A percentile compares a stretch with the other conserved stretches of the same genome.
phyloP scores from a whole-genome alignment of 2,797 vertebrate genomes.

The Sebastes baramenuke region DNA sequence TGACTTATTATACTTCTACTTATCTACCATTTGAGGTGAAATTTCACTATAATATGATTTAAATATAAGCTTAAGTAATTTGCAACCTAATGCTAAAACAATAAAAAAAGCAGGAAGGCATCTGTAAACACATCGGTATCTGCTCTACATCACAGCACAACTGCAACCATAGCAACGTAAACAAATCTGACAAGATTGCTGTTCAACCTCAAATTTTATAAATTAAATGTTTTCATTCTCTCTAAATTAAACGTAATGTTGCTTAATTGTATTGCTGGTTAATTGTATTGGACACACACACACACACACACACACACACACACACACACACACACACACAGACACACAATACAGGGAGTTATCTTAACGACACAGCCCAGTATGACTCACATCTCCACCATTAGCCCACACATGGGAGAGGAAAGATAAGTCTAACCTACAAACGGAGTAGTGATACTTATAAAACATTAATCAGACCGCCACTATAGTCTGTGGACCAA shows the following conservation, averaged over 20 bases:
- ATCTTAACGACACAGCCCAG: slow-evolving; percentile 62
- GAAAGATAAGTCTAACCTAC: slow-evolving; percentile 67
- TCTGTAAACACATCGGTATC: slow-evolving; percentile 6
- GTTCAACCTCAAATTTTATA: slow-evolving; percentile 4
- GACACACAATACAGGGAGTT: slow-evolving; percentile 43
- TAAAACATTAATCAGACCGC: slow-evolving; percentile 73
- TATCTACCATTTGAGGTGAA: background rate
- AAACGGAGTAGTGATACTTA: slow-evolving; percentile 54
- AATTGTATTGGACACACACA: slow-evolving; percentile 15
- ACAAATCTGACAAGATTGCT: slow-evolving; percentile 16
- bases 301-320: background rate
- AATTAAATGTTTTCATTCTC: slow-evolving; percentile 24
- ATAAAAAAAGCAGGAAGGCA: background rate
- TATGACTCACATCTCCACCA: slow-evolving; percentile 49
- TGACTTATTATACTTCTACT: background rate
- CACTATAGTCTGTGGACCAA: slow-evolving; percentile 36
- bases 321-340: background rate
- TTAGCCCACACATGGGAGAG: slow-evolving; percentile 52
- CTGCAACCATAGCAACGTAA: slow-evolving; percentile 36
- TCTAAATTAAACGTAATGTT: slow-evolving; percentile 31
- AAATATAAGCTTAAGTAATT: background rate
- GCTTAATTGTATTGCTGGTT: slow-evolving; percentile 19
- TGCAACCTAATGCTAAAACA: background rate
- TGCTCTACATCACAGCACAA: background rate
- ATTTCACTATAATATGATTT: background rate